These are phyloP conservation scores for Epinotia nisella DNA, from an alignment of 2,888 invertebrate genomes.

Conservation along the genomic window DNA sequence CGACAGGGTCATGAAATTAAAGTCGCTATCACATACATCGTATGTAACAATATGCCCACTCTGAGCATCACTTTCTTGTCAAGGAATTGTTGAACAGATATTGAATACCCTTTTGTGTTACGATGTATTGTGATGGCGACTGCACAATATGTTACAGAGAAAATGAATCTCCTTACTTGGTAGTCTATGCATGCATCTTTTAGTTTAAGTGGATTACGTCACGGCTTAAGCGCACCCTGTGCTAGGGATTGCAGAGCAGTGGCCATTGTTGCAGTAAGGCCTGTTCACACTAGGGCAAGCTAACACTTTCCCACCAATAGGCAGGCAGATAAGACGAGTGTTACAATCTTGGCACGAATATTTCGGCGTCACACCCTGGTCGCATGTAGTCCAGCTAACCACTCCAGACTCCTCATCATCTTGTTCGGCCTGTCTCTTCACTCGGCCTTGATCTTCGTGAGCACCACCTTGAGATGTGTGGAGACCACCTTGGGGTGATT, in stretches of 20 bases:
- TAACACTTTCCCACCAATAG: conserved; percentile 60
- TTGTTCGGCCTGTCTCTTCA: conserved; percentile 48
- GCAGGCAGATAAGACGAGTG: conserved; percentile 65
- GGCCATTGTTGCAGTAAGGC: conserved; percentile 67
- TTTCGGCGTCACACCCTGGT: conserved; percentile 51
- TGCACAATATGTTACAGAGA: no score
- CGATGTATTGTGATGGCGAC: no score
- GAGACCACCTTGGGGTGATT: conserved; percentile 48
- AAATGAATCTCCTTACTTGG: no score
- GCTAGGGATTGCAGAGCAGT: conserved; percentile 61
- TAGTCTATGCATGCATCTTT: no score
- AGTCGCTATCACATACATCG: no score
- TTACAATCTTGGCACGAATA: conserved; percentile 64
- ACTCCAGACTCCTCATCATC: conserved; percentile 16
- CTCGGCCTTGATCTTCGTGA: conserved; percentile 50
- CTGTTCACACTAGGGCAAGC: conserved; percentile 55
- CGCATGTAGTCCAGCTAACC: conserved; percentile 58
- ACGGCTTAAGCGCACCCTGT: conserved; percentile 53
- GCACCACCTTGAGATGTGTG: conserved; percentile 45
- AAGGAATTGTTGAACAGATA: no score
- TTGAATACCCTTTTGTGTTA: no score
- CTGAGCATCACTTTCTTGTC: no score
- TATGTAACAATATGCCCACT: no score
- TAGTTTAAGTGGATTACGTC: conserved; percentile 9
- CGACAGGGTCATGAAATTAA: not conserved